phyloP scores from a whole-genome alignment of 2,797 vertebrate species.

The Pangasius krempfi region DNA sequence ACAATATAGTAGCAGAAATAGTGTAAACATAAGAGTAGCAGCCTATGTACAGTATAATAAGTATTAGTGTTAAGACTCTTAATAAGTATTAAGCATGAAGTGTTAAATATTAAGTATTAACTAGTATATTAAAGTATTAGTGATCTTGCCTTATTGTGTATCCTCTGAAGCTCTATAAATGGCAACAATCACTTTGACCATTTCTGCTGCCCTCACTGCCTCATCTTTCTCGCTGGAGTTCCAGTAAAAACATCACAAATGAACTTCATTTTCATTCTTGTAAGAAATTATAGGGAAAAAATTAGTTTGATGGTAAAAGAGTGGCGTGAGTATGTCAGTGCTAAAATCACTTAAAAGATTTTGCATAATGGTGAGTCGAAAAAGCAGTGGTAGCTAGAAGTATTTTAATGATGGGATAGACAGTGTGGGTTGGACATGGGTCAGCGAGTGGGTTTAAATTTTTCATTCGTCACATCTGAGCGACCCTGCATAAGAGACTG shows the following conservation, averaged over 20 bases:
- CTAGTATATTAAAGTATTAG: slow-evolving; percentile 53
- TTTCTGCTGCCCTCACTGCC: slow-evolving; percentile 4
- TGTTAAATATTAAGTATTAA: no score
- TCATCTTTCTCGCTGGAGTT: slow-evolving; percentile 5
- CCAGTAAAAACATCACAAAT: slow-evolving; percentile 48
- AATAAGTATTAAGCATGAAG: no score
- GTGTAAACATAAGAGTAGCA: no score
- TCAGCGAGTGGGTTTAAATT: slow-evolving; percentile 76
- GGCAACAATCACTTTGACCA: slow-evolving; percentile 8
- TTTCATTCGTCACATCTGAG: slow-evolving; percentile 72
- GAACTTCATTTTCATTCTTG: slow-evolving; percentile 56
- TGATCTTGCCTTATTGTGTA: slow-evolving; percentile 68
- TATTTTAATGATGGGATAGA: slow-evolving; percentile 83
- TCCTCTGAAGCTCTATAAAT: slow-evolving; percentile 26
- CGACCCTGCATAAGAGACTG: slow-evolving; percentile 71
- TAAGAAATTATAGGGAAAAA: slow-evolving; percentile 59
- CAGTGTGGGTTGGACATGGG: slow-evolving; percentile 72
- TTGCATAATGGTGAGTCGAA: slow-evolving; percentile 74
- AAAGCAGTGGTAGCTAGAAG: slow-evolving; percentile 68
- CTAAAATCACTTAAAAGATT: slow-evolving; percentile 75
- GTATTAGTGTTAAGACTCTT: no score
- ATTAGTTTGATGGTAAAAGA: slow-evolving; percentile 55
- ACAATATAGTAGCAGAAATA: no score
- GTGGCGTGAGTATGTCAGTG: slow-evolving; percentile 62
- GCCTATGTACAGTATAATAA: no score